Base-by-base conservation (phyloP, 2,797 vertebrate genomes). In the Iguana delicatissima region DNA sequence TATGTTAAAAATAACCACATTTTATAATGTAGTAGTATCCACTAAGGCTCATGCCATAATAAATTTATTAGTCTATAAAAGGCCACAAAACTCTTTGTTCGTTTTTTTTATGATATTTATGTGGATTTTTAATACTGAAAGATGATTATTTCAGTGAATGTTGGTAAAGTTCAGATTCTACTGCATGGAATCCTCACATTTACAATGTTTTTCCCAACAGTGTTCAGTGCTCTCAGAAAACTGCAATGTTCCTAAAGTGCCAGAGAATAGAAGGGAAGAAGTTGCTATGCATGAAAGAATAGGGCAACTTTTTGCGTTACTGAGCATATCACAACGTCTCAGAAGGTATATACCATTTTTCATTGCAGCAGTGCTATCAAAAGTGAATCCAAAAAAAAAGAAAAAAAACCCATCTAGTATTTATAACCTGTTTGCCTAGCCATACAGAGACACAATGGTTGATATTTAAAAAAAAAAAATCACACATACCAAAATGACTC, bases 331-430 rank as follows among this genome's bases (percentile, higher is more conserved):
- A 26, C 9, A 32, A 35, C 52, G 80, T 69, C 46, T 2, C 81
- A 24, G 9, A 91, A 72, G 90, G 55, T 8, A 91, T 88, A 89
- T 80, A 50, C 4, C 59, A 13, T 22, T 72, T 77, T 67, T 13
- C 42, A 42, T 3, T 84, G 26, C 3, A 62, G 18, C 67, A 64
- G 6, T 22, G 73, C 57, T 46, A 72, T 2, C 13, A 1, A 80
- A 72, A 57, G 8, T 52, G 38, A 79, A 42, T n/a, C 16, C 59
- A 77, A 29, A 46, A 46, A 46, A 46, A 4, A 46, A 46, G 42
- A 46, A 90, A 52, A 9, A 84, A 26, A 42, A 50, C 14, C 64
- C 80, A 87, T 62, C 50, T 24, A 20, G 14, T 29, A 46, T 80
- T 59, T 73, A 67, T 42, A 77, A 76, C 24, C 18, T 35, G 46